Evolutionary conservation across 2,797 vertebrate species (phyloP).

Genomic region (Malacoctenus gilli): DNA sequence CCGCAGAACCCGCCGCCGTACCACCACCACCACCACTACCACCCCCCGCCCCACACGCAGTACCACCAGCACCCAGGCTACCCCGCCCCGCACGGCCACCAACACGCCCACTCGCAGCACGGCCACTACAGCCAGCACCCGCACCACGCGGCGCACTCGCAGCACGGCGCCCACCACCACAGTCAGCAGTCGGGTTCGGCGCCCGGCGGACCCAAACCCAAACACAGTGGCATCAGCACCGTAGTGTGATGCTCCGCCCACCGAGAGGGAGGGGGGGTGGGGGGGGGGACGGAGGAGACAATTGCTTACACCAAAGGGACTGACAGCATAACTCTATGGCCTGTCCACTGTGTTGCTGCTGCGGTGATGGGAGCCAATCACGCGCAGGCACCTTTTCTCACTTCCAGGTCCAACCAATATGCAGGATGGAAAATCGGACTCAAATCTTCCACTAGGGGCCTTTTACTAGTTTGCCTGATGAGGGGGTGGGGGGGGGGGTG

Average conservation of each 20-base stretch:
- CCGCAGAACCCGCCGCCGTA: slow-evolving; percentile 92
- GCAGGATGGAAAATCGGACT: slow-evolving; percentile 75
- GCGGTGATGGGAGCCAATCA: slow-evolving; percentile 71
- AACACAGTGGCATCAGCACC: slow-evolving; percentile 98
- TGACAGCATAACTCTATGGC: slow-evolving; percentile 77
- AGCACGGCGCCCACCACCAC: slow-evolving; percentile 79
- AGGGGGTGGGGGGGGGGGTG: no score
- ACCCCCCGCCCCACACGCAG: slow-evolving; percentile 88
- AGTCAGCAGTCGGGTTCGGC: slow-evolving; percentile 78
- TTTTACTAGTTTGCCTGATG: slow-evolving; percentile 66
- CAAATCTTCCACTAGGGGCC: slow-evolving; percentile 77
- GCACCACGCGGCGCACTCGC: slow-evolving; percentile 81
- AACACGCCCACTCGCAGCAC: slow-evolving; percentile 68
- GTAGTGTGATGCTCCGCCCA: slow-evolving; percentile 85
- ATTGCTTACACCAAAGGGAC: slow-evolving; percentile 79
- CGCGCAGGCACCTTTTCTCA: slow-evolving; percentile 66
- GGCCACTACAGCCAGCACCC: slow-evolving; percentile 79
- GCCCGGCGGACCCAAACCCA: slow-evolving; percentile 87
- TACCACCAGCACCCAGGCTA: slow-evolving; percentile 86
- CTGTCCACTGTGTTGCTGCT: slow-evolving; percentile 81
- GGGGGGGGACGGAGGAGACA: slow-evolving; percentile 52
- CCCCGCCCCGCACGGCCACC: slow-evolving; percentile 70
- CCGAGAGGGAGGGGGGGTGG: slow-evolving; percentile 23
- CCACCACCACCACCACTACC: slow-evolving; percentile 94
- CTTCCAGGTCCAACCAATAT: slow-evolving; percentile 69